Conservation (phyloP, 2,797 vertebrate genomes). For the Pseudochromis fuscus region DNA sequence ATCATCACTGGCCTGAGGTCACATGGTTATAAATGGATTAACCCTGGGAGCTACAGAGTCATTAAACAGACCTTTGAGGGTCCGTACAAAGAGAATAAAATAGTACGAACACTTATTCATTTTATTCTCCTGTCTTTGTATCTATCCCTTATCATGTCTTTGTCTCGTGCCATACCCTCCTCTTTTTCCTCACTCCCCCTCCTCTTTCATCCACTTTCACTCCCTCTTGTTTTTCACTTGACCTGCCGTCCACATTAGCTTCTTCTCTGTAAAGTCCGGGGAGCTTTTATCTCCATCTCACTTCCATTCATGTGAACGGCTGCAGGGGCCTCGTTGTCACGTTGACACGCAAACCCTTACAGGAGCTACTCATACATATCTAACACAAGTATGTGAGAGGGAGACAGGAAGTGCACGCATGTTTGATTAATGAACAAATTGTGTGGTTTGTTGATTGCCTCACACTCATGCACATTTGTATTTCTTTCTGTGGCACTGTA, state of each 20-base stretch:
- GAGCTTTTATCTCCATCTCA: constrained; percentile 48
- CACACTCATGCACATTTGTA: constrained; percentile 5
- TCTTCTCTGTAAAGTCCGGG: constrained; percentile 24
- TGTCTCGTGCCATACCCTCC: too few relatives aligned
- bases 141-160: background rate
- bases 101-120: too few relatives aligned
- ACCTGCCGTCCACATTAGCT: constrained; percentile 41
- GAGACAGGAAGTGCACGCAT: background rate
- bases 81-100: background rate
- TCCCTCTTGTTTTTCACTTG: constrained; percentile 49
- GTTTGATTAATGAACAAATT: background rate
- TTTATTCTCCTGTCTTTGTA: background rate
- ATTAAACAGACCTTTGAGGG: constrained; percentile 10
- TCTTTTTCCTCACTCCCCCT: background rate
- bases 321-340: constrained; percentile 39
- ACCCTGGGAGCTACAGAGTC: background rate
- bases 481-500: background rate
- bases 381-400: background rate
- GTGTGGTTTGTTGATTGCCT: background rate
- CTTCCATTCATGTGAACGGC: constrained; percentile 42
- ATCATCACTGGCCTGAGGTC: constrained; percentile 15
- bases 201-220: constrained; percentile 15
- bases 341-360: constrained; percentile 12
- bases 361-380: constrained; percentile 8
- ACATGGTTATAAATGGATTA: constrained; percentile 4